These are phyloP conservation scores for Nasonia giraulti DNA, from an alignment of 1,140 invertebrate genomes.

Conservation along the genomic window DNA sequence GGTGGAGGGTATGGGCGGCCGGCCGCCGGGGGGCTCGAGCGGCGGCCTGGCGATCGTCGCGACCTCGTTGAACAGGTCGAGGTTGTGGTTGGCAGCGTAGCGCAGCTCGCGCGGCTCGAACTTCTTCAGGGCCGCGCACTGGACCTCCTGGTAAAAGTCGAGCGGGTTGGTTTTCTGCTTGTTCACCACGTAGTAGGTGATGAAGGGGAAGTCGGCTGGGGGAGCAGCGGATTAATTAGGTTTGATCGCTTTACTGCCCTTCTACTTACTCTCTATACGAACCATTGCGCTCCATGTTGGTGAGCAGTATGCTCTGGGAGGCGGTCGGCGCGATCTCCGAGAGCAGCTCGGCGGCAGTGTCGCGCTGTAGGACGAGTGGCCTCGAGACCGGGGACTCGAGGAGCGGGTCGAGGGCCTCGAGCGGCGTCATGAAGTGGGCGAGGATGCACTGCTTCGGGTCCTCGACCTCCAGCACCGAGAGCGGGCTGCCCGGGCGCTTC, in stretches of 20 bases:
- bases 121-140: constrained; percentile 85
- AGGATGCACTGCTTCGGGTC: constrained; percentile 91
- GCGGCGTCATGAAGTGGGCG: constrained; percentile 90
- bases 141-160: constrained; percentile 88
- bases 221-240: too few species aligned
- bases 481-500: constrained; percentile 77
- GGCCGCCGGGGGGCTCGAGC: constrained; percentile 82
- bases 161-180: constrained; percentile 87
- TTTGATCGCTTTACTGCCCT: too few species aligned
- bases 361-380: constrained; percentile 84
- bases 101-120: constrained; percentile 87
- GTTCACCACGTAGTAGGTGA: constrained; percentile 92
- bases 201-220: constrained; percentile 91
- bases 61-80: constrained; percentile 91
- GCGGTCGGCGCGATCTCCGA: constrained; percentile 84
- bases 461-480: constrained; percentile 88
- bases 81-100: constrained; percentile 89
- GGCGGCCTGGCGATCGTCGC: constrained; percentile 92
- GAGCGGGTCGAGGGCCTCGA: constrained; percentile 88
- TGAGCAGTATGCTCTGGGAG: constrained; percentile 84
- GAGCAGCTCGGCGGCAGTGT: constrained; percentile 84
- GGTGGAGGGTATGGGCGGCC: constrained; percentile 84
- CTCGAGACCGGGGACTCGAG: constrained; percentile 87
- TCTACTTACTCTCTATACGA: not conserved
- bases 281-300: constrained; percentile 92